Conservation (phyloP, 2,888 invertebrate genomes). For the Myopa tessellatipennis region DNA sequence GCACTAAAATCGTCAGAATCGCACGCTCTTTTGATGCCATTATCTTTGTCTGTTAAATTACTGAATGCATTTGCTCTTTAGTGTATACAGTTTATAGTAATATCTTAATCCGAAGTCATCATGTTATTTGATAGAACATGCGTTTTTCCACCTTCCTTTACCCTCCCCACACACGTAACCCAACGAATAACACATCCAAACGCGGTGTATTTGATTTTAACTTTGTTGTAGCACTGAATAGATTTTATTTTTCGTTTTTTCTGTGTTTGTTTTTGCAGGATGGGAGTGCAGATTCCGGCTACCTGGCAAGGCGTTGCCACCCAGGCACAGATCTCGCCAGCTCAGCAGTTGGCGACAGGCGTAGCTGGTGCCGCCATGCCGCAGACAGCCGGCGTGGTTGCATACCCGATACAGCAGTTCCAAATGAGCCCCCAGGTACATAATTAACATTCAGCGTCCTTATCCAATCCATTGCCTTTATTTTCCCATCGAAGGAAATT, state of each 20-base stretch:
- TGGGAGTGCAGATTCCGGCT: slow-evolving; percentile 86
- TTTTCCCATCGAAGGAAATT: neutral
- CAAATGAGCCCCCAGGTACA: slow-evolving; percentile 76
- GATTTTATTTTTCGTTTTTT: no score
- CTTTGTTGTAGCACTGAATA: no score
- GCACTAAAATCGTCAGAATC: no score
- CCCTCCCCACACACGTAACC: no score
- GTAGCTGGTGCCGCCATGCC: slow-evolving; percentile 78
- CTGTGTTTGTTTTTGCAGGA: slow-evolving; percentile 69
- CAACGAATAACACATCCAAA: no score
- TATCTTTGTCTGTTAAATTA: no score
- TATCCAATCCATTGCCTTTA: neutral
- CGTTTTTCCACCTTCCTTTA: no score
- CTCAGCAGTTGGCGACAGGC: slow-evolving; percentile 77
- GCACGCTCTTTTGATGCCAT: no score
- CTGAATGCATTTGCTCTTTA: neutral
- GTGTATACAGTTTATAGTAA: neutral
- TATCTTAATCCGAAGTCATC: neutral
- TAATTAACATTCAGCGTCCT: slow-evolving; percentile 37
- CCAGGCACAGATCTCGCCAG: slow-evolving; percentile 77
- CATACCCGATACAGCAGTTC: slow-evolving; percentile 93
- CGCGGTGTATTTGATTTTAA: no score
- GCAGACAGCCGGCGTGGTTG: slow-evolving; percentile 83
- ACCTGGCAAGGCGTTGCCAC: slow-evolving; percentile 83
- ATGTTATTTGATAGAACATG: no score